Base-by-base conservation (phyloP, 2,797 vertebrate species). In the Gallirallus australis region DNA sequence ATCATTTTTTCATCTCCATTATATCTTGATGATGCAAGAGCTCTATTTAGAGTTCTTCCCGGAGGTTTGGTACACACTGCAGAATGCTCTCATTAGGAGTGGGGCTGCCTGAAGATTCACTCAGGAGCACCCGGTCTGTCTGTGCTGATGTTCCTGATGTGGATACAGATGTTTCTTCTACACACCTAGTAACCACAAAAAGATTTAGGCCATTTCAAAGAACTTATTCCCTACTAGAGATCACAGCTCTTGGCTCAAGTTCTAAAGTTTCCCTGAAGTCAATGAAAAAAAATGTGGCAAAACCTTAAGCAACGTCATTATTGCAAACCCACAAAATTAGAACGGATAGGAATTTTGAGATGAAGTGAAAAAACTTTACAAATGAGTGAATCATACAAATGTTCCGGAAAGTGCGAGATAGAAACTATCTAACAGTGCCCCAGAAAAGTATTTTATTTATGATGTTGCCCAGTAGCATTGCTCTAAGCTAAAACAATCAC, bases 401-500 rank as follows among this genome's bases (percentile, higher is more conserved):
- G 31, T 75, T 94, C 93, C 86, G n/a, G 48, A 86, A 96, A 72
- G 35, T 66, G 33, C 0, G 1, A 83, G 70, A 52, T 11, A 79
- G 31, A 80, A 31, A 70, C 83, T 69, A 72, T 47, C 77, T 94
- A 88, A 56, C 28, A 77, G 28, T 42, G 39, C 17, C 42, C 33
- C 25, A 60, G 33, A 84, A 42, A 50, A 76, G n/a, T 72, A 48
- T 77, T 96, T 93, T 94, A 70, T 94, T 86, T 90, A 84, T 39
- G 50, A 42, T 50, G 45, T 90, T 96, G 56, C 82, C 52, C 76
- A 50, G 87, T 91, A 91, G 82, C 60, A 24, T 53, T 79, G 53
- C 66, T 73, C 27, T 82, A 84, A 94, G 63, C 33, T 90, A 84
- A 86, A 73, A 40, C 64, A 59, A 76, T 80, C 66, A 48, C 21